Percentiles rank a stretch among this genome's conserved stretches.
Evolutionary conservation across 2,113 vertebrate species (phyloP).

Genomic region (Rhinolophus ferrumequinum): DNA sequence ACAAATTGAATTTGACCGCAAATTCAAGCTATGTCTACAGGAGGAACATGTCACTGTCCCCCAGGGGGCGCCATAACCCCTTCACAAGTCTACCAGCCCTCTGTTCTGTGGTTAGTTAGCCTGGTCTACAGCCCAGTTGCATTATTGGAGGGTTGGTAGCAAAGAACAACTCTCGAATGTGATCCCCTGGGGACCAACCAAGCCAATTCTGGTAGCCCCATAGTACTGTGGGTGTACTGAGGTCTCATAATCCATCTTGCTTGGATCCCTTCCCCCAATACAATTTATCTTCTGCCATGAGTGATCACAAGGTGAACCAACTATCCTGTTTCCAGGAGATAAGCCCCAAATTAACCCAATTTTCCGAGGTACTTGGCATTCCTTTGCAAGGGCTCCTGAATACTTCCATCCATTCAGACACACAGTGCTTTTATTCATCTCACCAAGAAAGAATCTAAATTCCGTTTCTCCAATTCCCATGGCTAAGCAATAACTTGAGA

Average conservation of each 20-base stretch:
- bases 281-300: background rate
- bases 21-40: background rate
- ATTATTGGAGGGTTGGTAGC: conserved; percentile 26
- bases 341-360: conserved; percentile 30
- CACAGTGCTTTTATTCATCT: background rate
- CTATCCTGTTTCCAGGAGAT: background rate
- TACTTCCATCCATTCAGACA: conserved; percentile 27
- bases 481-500: conserved; percentile 33
- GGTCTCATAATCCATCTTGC: background rate
- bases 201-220: background rate
- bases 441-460: conserved; percentile 46
- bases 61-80: conserved; percentile 78
- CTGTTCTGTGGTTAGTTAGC: conserved; percentile 28
- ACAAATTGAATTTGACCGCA: conserved; percentile 47
- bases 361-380: conserved; percentile 47
- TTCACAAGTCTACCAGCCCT: conserved; percentile 61
- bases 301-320: conserved; percentile 46
- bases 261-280: conserved; percentile 20
- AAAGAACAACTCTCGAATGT: conserved; percentile 37
- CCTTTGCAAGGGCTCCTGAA: conserved; percentile 17
- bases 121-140: conserved; percentile 21
- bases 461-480: background rate
- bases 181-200: conserved; percentile 15
- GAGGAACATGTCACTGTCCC: conserved; percentile 61
- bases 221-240: background rate